Base-by-base conservation (phyloP, 2,113 vertebrate species). In the Notiomystis cincta region DNA sequence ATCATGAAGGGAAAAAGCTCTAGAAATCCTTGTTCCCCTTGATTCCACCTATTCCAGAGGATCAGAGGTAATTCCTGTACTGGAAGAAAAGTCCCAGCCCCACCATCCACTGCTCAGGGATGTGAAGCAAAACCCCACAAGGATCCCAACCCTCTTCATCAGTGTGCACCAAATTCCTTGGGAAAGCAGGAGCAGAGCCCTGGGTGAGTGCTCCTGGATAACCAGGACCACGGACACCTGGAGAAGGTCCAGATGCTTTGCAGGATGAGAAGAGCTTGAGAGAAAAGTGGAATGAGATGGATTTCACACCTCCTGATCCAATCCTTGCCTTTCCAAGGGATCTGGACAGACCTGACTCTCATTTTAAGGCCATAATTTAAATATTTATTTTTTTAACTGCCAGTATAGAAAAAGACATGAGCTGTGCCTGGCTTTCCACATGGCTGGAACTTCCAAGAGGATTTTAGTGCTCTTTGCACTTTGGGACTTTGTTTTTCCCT, bases 1-100 rank as follows among this genome's bases (percentile, higher is more conserved):
- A 3, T 28, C 65, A 65, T 0, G 0, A 72, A 48, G 40, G 37
- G 50, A 50, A 7, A 48, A 51, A 6, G n/a, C n/a, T 40, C 19
- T 3, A 48, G 42, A 15, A 77, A 70, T 57, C 44, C 27, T 76
- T 8, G 11, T 45, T 1, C 15, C 3, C 5, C 47, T 58, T 37
- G 15, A 15, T 69, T 53, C 38, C 17, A 24, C 17, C 12, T 12
- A 0, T n/a, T 65, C 37, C 30, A 42, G 58, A 28, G n/a, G 28
- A 47, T 38, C 69, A 37, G 23, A 62, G 6, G 6, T 7, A 44
- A 10, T 37, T 7, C 10, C 21, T 42, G 22, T 4, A 9, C 35
- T 44, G 51, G 47, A 44, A 27, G 38, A 82, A 71, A 75, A 67
- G 13, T 28, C 60, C 4, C 54, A 48, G 2, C 14, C 25, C 28